phyloP scores from a whole-genome alignment of 2,113 vertebrate species.

The Amphilophus citrinellus region DNA sequence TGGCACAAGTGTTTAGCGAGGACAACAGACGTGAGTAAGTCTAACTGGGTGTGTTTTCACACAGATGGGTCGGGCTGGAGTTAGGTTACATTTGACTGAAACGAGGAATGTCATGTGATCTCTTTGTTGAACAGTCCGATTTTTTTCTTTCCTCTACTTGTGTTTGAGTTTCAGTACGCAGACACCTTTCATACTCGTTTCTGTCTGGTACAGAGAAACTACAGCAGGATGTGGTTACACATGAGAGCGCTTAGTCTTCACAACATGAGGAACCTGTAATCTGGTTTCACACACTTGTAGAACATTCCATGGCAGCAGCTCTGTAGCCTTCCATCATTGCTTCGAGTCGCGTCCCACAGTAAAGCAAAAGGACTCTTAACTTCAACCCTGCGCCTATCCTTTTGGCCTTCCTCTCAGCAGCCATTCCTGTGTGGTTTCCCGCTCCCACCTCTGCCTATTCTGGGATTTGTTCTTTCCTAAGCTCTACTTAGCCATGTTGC shows the following conservation, averaged over 20 bases:
- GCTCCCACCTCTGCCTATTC: constrained; percentile 73
- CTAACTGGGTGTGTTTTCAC: constrained; percentile 54
- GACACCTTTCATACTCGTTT: neutral
- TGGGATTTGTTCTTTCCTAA: constrained; percentile 63
- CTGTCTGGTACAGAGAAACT: constrained; percentile 14
- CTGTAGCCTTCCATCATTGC: constrained; percentile 34
- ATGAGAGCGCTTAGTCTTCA: constrained; percentile 53
- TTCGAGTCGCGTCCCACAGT: constrained; percentile 17
- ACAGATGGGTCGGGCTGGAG: constrained; percentile 22
- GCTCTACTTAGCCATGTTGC: constrained; percentile 57
- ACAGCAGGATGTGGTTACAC: constrained; percentile 54
- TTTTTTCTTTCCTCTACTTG: neutral
- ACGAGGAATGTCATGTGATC: neutral
- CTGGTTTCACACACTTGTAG: constrained; percentile 50
- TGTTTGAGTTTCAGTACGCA: neutral
- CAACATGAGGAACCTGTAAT: constrained; percentile 57
- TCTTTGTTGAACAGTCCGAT: neutral
- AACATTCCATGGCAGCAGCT: constrained; percentile 48
- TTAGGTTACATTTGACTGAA: constrained; percentile 22
- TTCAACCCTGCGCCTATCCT: constrained; percentile 17
- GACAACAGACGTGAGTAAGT: constrained; percentile 28
- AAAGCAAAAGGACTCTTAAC: constrained; percentile 20
- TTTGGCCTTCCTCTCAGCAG: constrained; percentile 28
- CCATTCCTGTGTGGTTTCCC: constrained; percentile 66
- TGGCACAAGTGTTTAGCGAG: constrained; percentile 38